Evolutionary conservation across 2,888 invertebrate genomes (phyloP).

Genomic region (Tuberolachnus salignus): DNA sequence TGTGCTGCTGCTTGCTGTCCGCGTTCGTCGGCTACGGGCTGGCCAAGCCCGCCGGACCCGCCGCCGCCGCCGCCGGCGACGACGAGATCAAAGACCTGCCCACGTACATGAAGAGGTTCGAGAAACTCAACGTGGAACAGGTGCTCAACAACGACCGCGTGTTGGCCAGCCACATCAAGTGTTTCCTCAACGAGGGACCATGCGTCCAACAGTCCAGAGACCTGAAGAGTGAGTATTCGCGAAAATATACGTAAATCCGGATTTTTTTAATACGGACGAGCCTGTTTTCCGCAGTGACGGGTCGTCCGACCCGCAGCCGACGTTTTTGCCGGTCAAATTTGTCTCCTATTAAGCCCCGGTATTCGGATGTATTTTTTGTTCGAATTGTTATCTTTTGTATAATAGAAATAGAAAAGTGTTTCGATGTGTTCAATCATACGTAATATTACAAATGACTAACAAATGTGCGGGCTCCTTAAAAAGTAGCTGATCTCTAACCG

Average conservation of each 20-base stretch:
- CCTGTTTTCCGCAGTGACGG: too few species aligned
- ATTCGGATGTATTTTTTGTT: too few species aligned
- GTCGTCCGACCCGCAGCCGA: too few species aligned
- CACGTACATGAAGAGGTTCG: conserved; percentile 51
- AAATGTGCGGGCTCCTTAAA: too few species aligned
- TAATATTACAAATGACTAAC: too few species aligned
- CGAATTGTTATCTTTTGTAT: too few species aligned
- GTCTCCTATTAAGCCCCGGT: too few species aligned
- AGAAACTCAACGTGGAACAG: conserved; percentile 46
- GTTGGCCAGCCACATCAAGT: conserved; percentile 47
- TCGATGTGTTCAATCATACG: too few species aligned
- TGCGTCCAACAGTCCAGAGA: conserved; percentile 51
- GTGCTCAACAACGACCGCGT: conserved; percentile 47
- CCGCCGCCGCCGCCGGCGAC: conserved; percentile 11
- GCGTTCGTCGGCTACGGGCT: conserved; percentile 12
- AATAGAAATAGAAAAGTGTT: too few species aligned
- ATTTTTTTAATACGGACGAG: too few species aligned
- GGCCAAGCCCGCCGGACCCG: not conserved
- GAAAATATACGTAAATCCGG: not conserved
- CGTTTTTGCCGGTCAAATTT: too few species aligned
- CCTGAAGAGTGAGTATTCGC: conserved; percentile 39
- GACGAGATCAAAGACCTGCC: conserved; percentile 42
- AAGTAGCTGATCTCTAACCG: too few species aligned
- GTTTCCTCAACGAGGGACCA: conserved; percentile 52
- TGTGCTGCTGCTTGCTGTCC: conserved; percentile 28